A percentile compares a stretch with the other conserved stretches of the same genome.
These are phyloP conservation scores for Taenioides sp. DNA, from an alignment of 2,797 vertebrate genomes.

Conservation along the genomic window DNA sequence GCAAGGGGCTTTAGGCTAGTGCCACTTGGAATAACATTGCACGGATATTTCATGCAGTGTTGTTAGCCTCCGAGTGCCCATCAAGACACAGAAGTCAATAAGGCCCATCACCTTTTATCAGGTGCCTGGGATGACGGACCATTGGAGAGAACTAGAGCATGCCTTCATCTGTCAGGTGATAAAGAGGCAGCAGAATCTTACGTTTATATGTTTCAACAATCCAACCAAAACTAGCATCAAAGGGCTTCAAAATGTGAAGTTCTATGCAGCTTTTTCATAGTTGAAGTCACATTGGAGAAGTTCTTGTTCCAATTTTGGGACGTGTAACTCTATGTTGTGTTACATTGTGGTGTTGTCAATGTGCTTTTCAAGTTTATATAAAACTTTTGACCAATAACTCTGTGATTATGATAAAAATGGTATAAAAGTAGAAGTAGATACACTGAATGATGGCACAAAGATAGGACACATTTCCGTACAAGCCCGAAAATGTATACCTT, in stretches of 20 bases:
- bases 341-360: background rate
- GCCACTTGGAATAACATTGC: slow-evolving; percentile 42
- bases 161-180: slow-evolving; percentile 58
- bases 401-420: background rate
- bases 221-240: slow-evolving; percentile 42
- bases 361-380: background rate
- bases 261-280: background rate
- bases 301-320: slow-evolving; percentile 16
- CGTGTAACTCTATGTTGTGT: slow-evolving; percentile 1
- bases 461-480: too few relatives aligned
- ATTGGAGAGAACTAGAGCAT: slow-evolving; percentile 43
- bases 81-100: slow-evolving; percentile 58
- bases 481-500: too few relatives aligned
- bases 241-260: slow-evolving; percentile 54
- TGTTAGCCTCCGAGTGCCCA: slow-evolving; percentile 51
- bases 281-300: slow-evolving; percentile 17
- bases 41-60: slow-evolving; percentile 45
- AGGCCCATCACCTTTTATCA: slow-evolving; percentile 54
- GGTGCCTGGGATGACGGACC: slow-evolving; percentile 44
- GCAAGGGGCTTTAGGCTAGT: slow-evolving; percentile 39
- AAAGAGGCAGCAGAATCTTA: slow-evolving; percentile 41
- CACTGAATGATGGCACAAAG: too few relatives aligned
- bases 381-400: background rate
- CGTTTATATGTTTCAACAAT: slow-evolving; percentile 49
- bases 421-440: background rate